Evolutionary conservation across 2,113 vertebrate species (phyloP).

Genomic region (Oncorhynchus clarkii): DNA sequence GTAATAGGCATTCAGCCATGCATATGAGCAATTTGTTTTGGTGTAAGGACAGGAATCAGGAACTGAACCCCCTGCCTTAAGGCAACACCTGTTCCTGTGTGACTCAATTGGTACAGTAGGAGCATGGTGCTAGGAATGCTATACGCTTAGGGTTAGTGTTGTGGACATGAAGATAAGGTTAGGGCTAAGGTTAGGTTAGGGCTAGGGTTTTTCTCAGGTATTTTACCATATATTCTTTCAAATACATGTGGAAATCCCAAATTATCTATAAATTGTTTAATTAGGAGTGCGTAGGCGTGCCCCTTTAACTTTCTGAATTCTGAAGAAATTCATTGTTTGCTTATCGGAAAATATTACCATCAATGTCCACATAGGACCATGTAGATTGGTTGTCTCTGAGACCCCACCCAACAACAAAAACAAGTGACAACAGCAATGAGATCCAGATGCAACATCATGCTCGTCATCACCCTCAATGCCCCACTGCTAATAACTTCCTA

Average conservation of each 20-base stretch:
- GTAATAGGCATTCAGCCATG: not conserved
- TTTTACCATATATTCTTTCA: too few relatives aligned
- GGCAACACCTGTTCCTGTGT: too few relatives aligned
- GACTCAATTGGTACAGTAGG: too few relatives aligned
- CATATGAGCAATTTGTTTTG: not conserved
- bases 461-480: not conserved
- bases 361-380: not conserved
- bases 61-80: too few relatives aligned
- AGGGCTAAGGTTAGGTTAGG: too few relatives aligned
- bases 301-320: not conserved
- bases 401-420: not conserved
- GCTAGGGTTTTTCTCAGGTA: too few relatives aligned
- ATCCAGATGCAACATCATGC: not conserved
- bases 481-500: not conserved
- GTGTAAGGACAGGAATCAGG: too few relatives aligned
- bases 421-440: not conserved
- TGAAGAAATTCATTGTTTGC: not conserved
- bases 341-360: not conserved
- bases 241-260: too few relatives aligned
- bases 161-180: too few relatives aligned
- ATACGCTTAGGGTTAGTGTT: not conserved
- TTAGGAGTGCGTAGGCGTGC: too few relatives aligned
- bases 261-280: too few relatives aligned
- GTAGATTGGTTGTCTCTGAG: not conserved
- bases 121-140: too few relatives aligned